A percentile compares a stretch with the other conserved stretches of the same genome.
These are phyloP conservation scores for Galemys pyrenaicus DNA, from an alignment of 2,113 vertebrate species.

Conservation along the genomic window DNA sequence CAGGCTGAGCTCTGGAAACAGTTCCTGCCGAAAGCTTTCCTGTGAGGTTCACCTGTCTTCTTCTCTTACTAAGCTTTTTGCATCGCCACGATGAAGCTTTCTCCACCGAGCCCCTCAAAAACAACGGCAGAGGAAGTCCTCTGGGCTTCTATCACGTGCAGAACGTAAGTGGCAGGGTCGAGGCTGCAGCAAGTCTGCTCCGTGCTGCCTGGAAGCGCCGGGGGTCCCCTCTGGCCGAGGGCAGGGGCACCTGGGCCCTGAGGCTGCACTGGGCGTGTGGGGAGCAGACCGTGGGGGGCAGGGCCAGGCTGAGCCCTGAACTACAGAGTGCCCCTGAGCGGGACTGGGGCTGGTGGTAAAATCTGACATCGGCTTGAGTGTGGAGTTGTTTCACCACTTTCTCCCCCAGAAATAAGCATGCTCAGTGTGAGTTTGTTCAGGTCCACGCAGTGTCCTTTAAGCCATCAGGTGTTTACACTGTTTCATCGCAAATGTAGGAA, in stretches of 20 bases:
- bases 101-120: slow-evolving; percentile 98
- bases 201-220: background rate
- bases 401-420: background rate
- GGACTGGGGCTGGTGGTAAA: too few species aligned
- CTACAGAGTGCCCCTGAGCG: too few species aligned
- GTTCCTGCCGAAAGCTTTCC: background rate
- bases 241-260: too few species aligned
- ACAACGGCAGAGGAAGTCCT: slow-evolving; percentile 93
- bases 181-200: background rate
- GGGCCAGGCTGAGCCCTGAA: too few species aligned
- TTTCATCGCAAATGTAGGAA: background rate
- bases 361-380: background rate
- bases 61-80: slow-evolving; percentile 90
- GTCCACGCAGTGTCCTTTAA: slow-evolving; percentile 1
- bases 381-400: slow-evolving; percentile 41
- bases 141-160: slow-evolving; percentile 98
- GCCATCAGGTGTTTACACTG: background rate
- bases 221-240: too few species aligned
- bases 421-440: slow-evolving; percentile 24
- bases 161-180: slow-evolving; percentile 89
- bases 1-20: too few species aligned
- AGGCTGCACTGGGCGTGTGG: too few species aligned
- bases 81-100: slow-evolving; percentile 99
- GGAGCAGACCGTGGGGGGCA: too few species aligned
- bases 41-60: background rate